Percentiles rank a stretch among this genome's conserved stretches.
These are phyloP conservation scores for Littorina saxatilis DNA, from an alignment of 1,140 invertebrate species.

Conservation along the genomic window DNA sequence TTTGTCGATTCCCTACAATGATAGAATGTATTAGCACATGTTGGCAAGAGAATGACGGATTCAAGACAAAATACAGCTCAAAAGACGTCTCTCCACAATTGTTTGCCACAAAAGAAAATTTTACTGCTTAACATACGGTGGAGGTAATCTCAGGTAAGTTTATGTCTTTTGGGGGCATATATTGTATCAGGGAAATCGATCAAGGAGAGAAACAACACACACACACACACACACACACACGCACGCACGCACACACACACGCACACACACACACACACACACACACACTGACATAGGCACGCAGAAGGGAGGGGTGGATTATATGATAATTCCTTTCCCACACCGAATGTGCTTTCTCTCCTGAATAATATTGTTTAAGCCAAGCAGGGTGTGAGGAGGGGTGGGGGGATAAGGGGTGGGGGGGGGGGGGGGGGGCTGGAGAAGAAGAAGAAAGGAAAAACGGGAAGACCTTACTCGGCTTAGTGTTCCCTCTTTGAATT, in stretches of 20 bases:
- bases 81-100: background rate
- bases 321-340: background rate
- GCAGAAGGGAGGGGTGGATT: background rate
- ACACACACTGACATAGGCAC: background rate
- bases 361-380: background rate
- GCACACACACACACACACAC: background rate
- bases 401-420: no score
- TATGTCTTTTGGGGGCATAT: no score
- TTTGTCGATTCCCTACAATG: no score
- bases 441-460: no score
- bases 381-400: no score
- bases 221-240: constrained; percentile 7
- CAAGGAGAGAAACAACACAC: background rate
- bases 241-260: background rate
- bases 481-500: no score
- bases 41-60: background rate
- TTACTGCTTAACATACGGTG: background rate
- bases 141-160: no score
- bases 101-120: background rate
- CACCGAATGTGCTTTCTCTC: background rate
- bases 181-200: no score
- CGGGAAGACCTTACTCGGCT: no score
- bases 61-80: background rate
- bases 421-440: background rate
- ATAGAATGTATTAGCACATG: background rate